A percentile compares a stretch with the other conserved stretches of the same genome.
phyloP scores from a whole-genome alignment of 2,888 invertebrate species.

The Euplagia quadripunctaria region DNA sequence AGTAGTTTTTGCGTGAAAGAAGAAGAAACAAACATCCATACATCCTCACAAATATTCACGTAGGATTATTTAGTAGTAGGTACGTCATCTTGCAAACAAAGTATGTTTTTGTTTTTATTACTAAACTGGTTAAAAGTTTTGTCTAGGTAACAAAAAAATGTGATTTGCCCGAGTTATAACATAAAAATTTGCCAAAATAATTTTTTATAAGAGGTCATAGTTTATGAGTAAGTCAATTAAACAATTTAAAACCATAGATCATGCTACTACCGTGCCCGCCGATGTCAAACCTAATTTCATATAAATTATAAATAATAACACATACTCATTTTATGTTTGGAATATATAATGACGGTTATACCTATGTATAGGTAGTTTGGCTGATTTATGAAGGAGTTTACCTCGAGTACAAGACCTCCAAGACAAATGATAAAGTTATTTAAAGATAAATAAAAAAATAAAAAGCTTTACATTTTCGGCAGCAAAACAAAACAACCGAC shows the following conservation, averaged over 20 bases:
- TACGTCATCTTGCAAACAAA: too few species aligned
- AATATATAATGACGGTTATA: neutral
- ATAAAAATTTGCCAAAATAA: too few species aligned
- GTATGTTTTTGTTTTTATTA: too few species aligned
- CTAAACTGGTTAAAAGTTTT: too few species aligned
- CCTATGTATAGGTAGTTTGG: neutral
- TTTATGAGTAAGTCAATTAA: neutral
- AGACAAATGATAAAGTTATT: neutral
- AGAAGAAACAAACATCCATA: too few species aligned
- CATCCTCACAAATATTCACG: too few species aligned
- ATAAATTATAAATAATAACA: neutral
- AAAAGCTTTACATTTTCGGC: neutral
- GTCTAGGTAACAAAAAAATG: too few species aligned
- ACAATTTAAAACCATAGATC: neutral
- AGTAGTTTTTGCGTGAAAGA: too few species aligned
- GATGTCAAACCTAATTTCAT: neutral
- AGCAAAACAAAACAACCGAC: neutral
- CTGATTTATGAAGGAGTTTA: neutral
- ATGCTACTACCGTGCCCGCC: neutral
- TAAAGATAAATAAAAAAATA: neutral
- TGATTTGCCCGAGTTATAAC: too few species aligned
- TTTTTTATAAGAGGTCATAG: neutral
- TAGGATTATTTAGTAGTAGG: too few species aligned
- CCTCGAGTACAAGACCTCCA: neutral
- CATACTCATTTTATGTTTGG: neutral